Percentiles rank a stretch among this genome's conserved stretches.
Evolutionary conservation across 2,797 vertebrate genomes (phyloP).

Genomic region (Petrocephalus schoutedeni): DNA sequence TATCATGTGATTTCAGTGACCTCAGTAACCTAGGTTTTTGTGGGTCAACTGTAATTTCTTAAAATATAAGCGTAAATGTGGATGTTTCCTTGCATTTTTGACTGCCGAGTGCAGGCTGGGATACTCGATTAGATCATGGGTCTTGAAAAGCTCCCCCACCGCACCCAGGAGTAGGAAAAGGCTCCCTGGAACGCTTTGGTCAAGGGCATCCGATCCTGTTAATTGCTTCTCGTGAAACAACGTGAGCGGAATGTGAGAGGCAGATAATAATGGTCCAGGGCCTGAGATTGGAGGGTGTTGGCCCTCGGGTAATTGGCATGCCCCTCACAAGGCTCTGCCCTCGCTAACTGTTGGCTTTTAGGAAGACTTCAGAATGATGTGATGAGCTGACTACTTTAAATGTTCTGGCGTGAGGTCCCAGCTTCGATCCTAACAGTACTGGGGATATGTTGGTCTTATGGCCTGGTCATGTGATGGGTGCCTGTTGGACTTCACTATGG

Average conservation of each 20-base stretch:
- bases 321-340: background rate
- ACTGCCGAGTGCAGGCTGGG: background rate
- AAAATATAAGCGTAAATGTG: background rate
- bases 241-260: conserved; percentile 39
- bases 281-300: background rate
- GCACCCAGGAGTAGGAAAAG: background rate
- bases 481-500: background rate
- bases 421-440: background rate
- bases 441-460: background rate
- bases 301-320: conserved; percentile 20
- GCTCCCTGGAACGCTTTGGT: conserved; percentile 25
- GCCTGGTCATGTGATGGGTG: background rate
- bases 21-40: background rate
- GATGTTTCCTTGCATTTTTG: background rate
- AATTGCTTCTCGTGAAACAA: conserved; percentile 48
- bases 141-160: background rate
- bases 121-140: background rate
- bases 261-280: background rate
- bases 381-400: background rate
- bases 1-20: background rate
- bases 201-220: conserved; percentile 48
- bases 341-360: background rate
- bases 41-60: background rate
- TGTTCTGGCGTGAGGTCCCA: background rate
- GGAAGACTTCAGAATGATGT: background rate